Evolutionary conservation across 2,113 vertebrate species (phyloP).

Genomic region (pig (Sus scrofa)): T2T-Sscrofa CM000819.6:31841001-31841500

Average conservation of each 20-base stretch:
- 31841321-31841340: slow-evolving; percentile 74
- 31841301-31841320: slow-evolving; percentile 65
- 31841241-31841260: neutral
- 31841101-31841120: slow-evolving; percentile 49
- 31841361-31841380: slow-evolving; percentile 25
- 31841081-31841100: slow-evolving; percentile 37
- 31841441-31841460: slow-evolving; percentile 85
- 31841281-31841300: slow-evolving; percentile 71
- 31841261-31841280: slow-evolving; percentile 66
- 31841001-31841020: slow-evolving; percentile 17
- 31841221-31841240: slow-evolving; percentile 22
- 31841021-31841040: neutral
- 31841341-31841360: slow-evolving; percentile 60
- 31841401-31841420: slow-evolving; percentile 83
- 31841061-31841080: neutral
- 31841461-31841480: slow-evolving; percentile 88
- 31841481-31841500: slow-evolving; percentile 89
- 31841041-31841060: neutral
- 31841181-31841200: slow-evolving; percentile 34
- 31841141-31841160: slow-evolving; percentile 62
- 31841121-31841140: slow-evolving; percentile 52
- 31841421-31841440: slow-evolving; percentile 84
- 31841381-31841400: slow-evolving; percentile 67
- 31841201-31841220: neutral
- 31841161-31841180: slow-evolving; percentile 63